Evolutionary conservation across 1,140 invertebrate species (phyloP), one percentile per base, ranked within the genome.

Genomic region (Pseudachorutes palmiensis): DNA sequence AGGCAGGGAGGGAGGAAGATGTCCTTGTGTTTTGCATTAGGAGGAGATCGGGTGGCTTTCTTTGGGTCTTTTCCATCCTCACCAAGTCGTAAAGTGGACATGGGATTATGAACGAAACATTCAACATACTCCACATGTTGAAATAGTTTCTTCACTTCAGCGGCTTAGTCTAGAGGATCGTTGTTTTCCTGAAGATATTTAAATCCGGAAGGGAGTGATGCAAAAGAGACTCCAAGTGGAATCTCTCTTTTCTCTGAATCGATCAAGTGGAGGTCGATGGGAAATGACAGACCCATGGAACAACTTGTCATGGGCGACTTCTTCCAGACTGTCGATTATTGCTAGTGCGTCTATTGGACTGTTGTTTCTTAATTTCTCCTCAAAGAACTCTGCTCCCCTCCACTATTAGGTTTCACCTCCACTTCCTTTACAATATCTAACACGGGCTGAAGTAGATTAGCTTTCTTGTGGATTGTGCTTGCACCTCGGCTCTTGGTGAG

Each of bases 91-190:
- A 92, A 87, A 28, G 90, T 83, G 2, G 91, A 94, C 65, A 97
- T 76, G 19, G 89, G 86, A 76, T 95, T 90, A 76, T 93, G 89
- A 62, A 94, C 85, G 33, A 89, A 85, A 41, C 88, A 87, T 78
- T 98, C 94, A 24, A 97, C 86, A 2, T 96, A 79, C 3, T 88
- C 83, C 0, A 95, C 92, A 79, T 87, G 75, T 87, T 88, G 70
- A 87, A 88, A 68, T 81, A 82, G 66, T 82, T 85, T 24, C 83
- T 83, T 91, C 91, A 94, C 74, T 85, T 86, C 49, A 87, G 82
- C 22, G 93, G 79, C 78, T 92, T 87, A 74, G 84, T 84, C 68
- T 82, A 79, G 22, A 91, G 80, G 75, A 88, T 88, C n/a, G 67
- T 85, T 85, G 1, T 85, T 83, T 45, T 87, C 84, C 3, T 81